Percentiles rank a stretch among this genome's conserved stretches.
phyloP scores from a whole-genome alignment of 2,113 vertebrate genomes.

The Hyla sarda region DNA sequence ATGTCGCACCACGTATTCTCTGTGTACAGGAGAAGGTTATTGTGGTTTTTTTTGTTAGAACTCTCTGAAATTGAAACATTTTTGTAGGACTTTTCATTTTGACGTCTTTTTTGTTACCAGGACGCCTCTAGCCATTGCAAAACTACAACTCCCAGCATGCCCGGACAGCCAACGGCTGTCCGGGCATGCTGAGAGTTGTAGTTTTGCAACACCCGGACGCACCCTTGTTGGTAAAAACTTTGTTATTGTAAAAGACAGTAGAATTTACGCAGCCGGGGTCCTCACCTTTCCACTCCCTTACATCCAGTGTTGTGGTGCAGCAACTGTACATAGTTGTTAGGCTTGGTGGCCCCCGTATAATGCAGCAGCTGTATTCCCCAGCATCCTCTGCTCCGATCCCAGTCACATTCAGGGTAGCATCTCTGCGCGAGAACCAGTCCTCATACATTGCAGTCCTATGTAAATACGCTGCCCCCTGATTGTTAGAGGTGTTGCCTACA shows the following conservation, averaged over 20 bases:
- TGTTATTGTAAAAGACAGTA: neutral
- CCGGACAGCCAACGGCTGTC: no score
- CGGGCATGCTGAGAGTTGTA: no score
- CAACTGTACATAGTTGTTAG: neutral
- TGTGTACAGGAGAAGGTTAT: no score
- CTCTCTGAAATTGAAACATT: no score
- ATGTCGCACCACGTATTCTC: no score
- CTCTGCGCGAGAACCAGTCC: neutral
- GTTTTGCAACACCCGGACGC: no score
- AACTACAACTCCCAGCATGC: no score
- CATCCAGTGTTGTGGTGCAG: neutral
- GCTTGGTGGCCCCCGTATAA: neutral
- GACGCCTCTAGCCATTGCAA: no score
- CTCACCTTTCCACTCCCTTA: neutral
- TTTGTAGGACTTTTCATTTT: no score
- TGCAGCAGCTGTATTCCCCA: slow-evolving; percentile 29
- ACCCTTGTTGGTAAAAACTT: no score
- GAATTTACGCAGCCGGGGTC: neutral
- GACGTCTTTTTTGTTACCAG: no score
- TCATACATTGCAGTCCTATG: neutral
- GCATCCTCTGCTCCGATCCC: neutral
- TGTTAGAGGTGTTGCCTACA: neutral
- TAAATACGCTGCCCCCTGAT: neutral
- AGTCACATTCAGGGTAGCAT: neutral
- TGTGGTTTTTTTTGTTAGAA: no score